A percentile compares a stretch with the other conserved stretches of the same genome.
Evolutionary conservation across 2,888 invertebrate genomes (phyloP).

Genomic region (Caenorhabditis angaria): DNA sequence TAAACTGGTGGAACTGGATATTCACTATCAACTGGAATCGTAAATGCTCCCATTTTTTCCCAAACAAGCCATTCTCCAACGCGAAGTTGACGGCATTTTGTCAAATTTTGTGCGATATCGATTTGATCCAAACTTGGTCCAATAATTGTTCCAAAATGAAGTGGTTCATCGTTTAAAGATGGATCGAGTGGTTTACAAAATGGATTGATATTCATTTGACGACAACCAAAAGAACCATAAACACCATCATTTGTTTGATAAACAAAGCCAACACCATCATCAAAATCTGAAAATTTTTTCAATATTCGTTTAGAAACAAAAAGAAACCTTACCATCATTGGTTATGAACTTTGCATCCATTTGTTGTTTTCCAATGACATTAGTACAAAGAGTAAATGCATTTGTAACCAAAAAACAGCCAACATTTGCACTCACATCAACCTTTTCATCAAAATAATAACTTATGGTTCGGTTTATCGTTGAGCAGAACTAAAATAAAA

Average conservation of each 20-base stretch:
- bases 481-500: slow-evolving; percentile 79
- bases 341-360: slow-evolving; percentile 72
- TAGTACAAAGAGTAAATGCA: slow-evolving; percentile 89
- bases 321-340: slow-evolving; percentile 51
- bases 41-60: slow-evolving; percentile 96
- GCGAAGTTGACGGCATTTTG: slow-evolving; percentile 54
- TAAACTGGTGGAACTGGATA: slow-evolving; percentile 80
- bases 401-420: slow-evolving; percentile 94
- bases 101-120: slow-evolving; percentile 57
- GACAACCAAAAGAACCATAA: slow-evolving; percentile 80
- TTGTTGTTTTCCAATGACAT: slow-evolving; percentile 84
- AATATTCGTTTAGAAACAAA: slow-evolving; percentile 12
- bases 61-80: slow-evolving; percentile 80
- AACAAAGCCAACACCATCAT: slow-evolving; percentile 58
- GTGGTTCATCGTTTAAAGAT: slow-evolving; percentile 9
- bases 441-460: slow-evolving; percentile 80
- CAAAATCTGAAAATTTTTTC: slow-evolving; percentile 29
- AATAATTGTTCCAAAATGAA: slow-evolving; percentile 53
- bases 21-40: slow-evolving; percentile 89
- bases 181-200: slow-evolving; percentile 56
- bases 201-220: slow-evolving; percentile 55
- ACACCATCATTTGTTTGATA: slow-evolving; percentile 74
- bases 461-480: slow-evolving; percentile 84
- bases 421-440: slow-evolving; percentile 91
- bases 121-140: slow-evolving; percentile 55